Base-by-base conservation (phyloP, 2,888 invertebrate species). In the Tyria jacobaeae region DNA sequence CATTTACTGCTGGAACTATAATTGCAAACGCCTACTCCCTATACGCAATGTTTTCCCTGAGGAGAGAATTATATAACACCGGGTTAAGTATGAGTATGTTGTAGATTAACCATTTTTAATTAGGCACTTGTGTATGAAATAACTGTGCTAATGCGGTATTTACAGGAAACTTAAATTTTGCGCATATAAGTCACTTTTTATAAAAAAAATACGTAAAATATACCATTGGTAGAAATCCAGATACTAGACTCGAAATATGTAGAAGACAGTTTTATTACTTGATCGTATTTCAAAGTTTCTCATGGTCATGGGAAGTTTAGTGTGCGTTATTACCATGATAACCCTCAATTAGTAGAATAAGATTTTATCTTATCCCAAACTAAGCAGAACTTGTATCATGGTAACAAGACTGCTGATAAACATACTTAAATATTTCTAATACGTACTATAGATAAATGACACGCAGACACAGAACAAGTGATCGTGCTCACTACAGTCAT, bases 141-240 rank as follows among this genome's bases (percentile, higher is more conserved):
- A 57, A 34, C 50, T 49, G 24, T 44, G 25, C 44, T 60, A 60
- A 50, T 55, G 50, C 44, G 17, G 12, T 15, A 41, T 41, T 31
- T 54, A 55, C 41, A 50, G 55, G 48, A 53, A 34, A 60, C 17
- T 17, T 17, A 41, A 41, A 0, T 3, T 3, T 27, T 3, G 6
- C 27, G 27, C n/a, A n/a, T n/a, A n/a, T n/a, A n/a, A 34, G 27
- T 31, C 27, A 4, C 27, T 31, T 31, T 31, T 31, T 1, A 31
- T 31, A 31, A 31, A 31, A 31, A 6, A 31, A 4, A n/a, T n/a
- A 0, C 39, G n/a, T n/a, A 6, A n/a, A 39, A n/a, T 39, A 17
- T 5, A 39, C 39, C 15, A 39, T n/a, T n/a, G 2, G 39, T n/a
- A n/a, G n/a, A 7, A 39, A 39, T 6, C 6, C n/a, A 39, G 27